phyloP scores from a whole-genome alignment of 2,888 invertebrate genomes.

The Drosophila neoperkinsi region DNA sequence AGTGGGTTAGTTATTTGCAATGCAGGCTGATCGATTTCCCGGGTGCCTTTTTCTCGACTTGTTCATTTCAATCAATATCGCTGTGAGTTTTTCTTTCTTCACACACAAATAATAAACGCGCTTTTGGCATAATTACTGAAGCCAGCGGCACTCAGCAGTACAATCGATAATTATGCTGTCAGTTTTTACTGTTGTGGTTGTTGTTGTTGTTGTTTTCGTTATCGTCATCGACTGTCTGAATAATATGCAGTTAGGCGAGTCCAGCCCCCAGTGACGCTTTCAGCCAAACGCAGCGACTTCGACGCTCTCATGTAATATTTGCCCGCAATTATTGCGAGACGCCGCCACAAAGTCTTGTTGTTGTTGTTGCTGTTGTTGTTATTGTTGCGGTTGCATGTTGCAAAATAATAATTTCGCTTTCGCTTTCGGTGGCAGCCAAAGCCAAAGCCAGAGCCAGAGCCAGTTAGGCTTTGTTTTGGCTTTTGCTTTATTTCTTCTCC shows the following conservation, averaged over 20 bases:
- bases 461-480: slow-evolving; percentile 49
- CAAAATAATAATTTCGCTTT: slow-evolving; percentile 78
- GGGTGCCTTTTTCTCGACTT: slow-evolving; percentile 54
- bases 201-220: slow-evolving; percentile 36
- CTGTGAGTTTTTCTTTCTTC: slow-evolving; percentile 32
- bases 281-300: slow-evolving; percentile 14
- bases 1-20: not conserved
- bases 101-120: slow-evolving; percentile 60
- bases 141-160: slow-evolving; percentile 27
- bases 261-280: slow-evolving; percentile 39
- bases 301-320: slow-evolving; percentile 72
- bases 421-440: slow-evolving; percentile 44
- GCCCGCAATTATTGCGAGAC: slow-evolving; percentile 76
- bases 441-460: slow-evolving; percentile 25
- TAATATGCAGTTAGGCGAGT: slow-evolving; percentile 56
- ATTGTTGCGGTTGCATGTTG: slow-evolving; percentile 77
- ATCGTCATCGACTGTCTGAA: slow-evolving; percentile 68
- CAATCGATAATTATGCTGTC: slow-evolving; percentile 77
- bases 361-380: slow-evolving; percentile 25
- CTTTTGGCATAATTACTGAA: slow-evolving; percentile 74
- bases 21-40: slow-evolving; percentile 50
- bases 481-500: slow-evolving; percentile 1
- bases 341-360: slow-evolving; percentile 36
- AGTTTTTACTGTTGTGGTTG: slow-evolving; percentile 22
- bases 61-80: slow-evolving; percentile 51